Evolutionary conservation across 2,113 vertebrate genomes (phyloP).

Genomic region (Hippocampus barbouri): DNA sequence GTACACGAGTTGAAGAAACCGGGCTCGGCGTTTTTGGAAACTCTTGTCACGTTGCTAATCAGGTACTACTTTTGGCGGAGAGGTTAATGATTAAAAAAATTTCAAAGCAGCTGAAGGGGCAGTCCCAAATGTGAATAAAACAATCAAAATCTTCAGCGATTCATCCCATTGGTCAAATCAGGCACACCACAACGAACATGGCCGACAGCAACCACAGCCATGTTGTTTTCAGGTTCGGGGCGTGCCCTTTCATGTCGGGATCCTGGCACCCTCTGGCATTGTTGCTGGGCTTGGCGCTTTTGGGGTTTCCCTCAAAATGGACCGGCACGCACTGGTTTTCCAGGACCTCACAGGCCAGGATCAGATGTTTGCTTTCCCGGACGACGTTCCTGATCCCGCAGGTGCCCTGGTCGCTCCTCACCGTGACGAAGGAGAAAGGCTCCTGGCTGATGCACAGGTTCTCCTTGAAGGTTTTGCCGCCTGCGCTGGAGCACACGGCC

Average conservation of each 20-base stretch:
- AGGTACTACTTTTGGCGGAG: too few species aligned
- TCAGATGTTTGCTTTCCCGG: constrained; percentile 67
- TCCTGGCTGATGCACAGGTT: constrained; percentile 73
- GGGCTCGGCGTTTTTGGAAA: too few species aligned
- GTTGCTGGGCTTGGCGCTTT: constrained; percentile 30
- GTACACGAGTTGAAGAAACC: too few species aligned
- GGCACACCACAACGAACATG: neutral
- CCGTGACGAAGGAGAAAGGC: constrained; percentile 66
- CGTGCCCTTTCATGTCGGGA: neutral
- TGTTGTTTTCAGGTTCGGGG: constrained; percentile 7
- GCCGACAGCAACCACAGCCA: constrained; percentile 29
- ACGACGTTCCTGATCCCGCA: constrained; percentile 59
- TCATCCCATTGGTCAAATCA: neutral
- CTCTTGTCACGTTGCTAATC: too few species aligned
- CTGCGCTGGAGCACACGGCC: constrained; percentile 56
- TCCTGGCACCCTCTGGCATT: constrained; percentile 58
- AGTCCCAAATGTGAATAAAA: neutral
- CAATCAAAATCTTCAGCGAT: neutral
- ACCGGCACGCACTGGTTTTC: constrained; percentile 64
- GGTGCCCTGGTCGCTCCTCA: constrained; percentile 43
- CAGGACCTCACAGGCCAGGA: constrained; percentile 69
- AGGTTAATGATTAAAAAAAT: neutral
- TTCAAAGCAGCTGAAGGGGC: neutral
- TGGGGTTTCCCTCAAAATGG: constrained; percentile 71
- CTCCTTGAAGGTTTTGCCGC: constrained; percentile 48